Base-by-base conservation (phyloP, 2,888 invertebrate species). In the Apeira syringaria region DNA sequence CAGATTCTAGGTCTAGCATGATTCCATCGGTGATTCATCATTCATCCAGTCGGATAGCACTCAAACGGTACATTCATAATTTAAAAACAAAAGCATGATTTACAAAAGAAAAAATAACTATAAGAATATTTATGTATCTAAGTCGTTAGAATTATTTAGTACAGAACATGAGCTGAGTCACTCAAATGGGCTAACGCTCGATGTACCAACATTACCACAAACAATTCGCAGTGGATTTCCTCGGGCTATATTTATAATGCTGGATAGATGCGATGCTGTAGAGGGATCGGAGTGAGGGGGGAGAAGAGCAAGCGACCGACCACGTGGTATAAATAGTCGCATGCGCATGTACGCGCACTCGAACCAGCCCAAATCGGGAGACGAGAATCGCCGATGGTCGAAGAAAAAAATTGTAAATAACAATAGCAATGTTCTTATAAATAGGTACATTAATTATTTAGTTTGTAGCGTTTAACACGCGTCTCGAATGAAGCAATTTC, bases 271-370 rank as follows among this genome's bases (percentile, higher is more conserved):
- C 39, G 42, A 36, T 27, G 36, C 20, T 22, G 28, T 26, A 26
- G 27, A 22, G 24, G 49, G 41, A 50, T 36, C 44, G 44, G 45
- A 41, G 36, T 59, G 45, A 41, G 36, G 59, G 50, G 60, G 47
- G 58, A 18, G 25, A 18, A 20, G 29, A 12, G 27, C 24, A 46
- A 52, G 59, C 60, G 57, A 59, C 54, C 61, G 54, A 75, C 78
- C 80, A 80, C 80, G 78, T 80, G 77, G 74, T 86, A 87, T 84
- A 76, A 85, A 87, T 87, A 87, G 85, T 68, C 71, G 76, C 78
- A 63, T 56, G 75, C 82, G 81, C 80, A 76, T 74, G 79, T 74
- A 72, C 66, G 74, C 71, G 68, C 67, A 68, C 68, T 62, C 76
- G 71, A 64, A 64, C 69, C 86, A 66, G 71, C 72, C 87, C 87